These are phyloP conservation scores for Troides aeacus DNA, from an alignment of 2,888 invertebrate genomes.

Conservation along the genomic window DNA sequence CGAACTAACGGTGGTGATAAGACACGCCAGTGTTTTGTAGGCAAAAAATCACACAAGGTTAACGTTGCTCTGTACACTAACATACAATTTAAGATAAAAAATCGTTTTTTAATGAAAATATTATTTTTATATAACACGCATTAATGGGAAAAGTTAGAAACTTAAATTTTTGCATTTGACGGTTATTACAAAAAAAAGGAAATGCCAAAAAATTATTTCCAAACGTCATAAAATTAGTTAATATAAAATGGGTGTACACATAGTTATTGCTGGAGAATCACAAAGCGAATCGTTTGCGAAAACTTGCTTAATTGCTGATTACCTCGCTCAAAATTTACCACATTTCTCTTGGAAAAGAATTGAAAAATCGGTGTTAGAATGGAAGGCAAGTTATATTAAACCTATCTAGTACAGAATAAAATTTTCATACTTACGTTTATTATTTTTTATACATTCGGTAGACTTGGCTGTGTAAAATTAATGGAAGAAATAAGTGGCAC, in stretches of 20 bases:
- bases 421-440: background rate
- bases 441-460: constrained; percentile 34
- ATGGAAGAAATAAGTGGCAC: constrained; percentile 78
- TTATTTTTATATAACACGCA: too few relatives aligned
- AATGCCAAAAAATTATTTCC: background rate
- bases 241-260: constrained; percentile 63
- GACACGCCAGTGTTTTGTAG: too few relatives aligned
- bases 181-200: background rate
- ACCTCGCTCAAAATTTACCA: constrained; percentile 75
- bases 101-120: too few relatives aligned
- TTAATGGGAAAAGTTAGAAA: too few relatives aligned
- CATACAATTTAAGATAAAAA: too few relatives aligned
- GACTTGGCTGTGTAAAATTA: constrained; percentile 75
- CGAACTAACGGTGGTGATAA: too few relatives aligned
- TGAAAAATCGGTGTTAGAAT: constrained; percentile 68
- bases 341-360: constrained; percentile 76
- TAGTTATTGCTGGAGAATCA: constrained; percentile 78
- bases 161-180: background rate
- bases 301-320: constrained; percentile 75
- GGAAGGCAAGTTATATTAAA: constrained; percentile 61
- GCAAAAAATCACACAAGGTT: too few relatives aligned
- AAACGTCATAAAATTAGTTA: background rate
- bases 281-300: constrained; percentile 76
- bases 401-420: background rate
- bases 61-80: too few relatives aligned